Percentiles rank a stretch among this genome's conserved stretches.
phyloP scores from a whole-genome alignment of 2,113 vertebrate genomes.

The Lepisosteus oculatus region DNA sequence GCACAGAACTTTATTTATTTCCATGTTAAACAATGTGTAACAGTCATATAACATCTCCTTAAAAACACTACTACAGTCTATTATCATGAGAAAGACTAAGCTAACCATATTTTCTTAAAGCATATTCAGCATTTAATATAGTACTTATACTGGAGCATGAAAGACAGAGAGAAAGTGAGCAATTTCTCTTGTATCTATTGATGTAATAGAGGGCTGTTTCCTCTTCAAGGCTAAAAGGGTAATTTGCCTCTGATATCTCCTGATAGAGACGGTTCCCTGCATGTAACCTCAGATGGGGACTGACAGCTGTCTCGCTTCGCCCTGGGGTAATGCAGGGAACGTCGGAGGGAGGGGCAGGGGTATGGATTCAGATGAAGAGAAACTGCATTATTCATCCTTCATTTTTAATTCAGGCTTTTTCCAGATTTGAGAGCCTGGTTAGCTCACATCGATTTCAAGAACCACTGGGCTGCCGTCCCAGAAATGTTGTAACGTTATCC shows the following conservation, averaged over 20 bases:
- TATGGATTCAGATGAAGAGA: not conserved
- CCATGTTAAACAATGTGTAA: too few relatives aligned
- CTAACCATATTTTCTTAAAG: too few relatives aligned
- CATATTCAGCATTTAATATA: too few relatives aligned
- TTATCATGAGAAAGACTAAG: too few relatives aligned
- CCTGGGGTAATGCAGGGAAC: conserved; percentile 60
- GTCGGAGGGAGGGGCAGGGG: conserved; percentile 22
- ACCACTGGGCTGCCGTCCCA: not conserved
- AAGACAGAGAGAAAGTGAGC: too few relatives aligned
- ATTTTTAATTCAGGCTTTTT: conserved; percentile 64
- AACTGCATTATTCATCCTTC: conserved; percentile 29
- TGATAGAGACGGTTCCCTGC: not conserved
- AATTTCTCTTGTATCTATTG: too few relatives aligned
- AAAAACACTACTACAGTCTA: too few relatives aligned
- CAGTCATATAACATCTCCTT: too few relatives aligned
- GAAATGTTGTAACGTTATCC: not conserved
- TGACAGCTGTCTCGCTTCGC: conserved; percentile 14
- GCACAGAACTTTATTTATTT: too few relatives aligned
- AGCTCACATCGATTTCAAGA: conserved; percentile 32
- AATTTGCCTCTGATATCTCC: not conserved
- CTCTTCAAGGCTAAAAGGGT: not conserved
- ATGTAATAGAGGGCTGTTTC: too few relatives aligned
- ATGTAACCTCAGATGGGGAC: not conserved
- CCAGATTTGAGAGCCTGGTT: conserved; percentile 40
- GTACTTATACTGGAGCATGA: too few relatives aligned